Evolutionary conservation across 2,113 vertebrate genomes (phyloP).

Genomic region (Erythrocercus mccallii): DNA sequence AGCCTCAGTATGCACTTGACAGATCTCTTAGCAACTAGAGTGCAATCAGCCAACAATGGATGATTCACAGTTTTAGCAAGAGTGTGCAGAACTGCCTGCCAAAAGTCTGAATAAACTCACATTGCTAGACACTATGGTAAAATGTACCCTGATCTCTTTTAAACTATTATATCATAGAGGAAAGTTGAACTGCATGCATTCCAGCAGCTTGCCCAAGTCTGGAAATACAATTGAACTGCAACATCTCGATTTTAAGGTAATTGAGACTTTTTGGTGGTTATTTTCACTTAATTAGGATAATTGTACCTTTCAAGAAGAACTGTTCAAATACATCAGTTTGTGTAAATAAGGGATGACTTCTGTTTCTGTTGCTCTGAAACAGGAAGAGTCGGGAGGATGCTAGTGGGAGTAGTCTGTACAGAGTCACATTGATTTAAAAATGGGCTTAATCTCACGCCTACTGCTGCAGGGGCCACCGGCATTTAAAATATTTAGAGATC

Average conservation of each 20-base stretch:
- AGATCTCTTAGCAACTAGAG: conserved; percentile 73
- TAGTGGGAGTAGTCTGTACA: neutral
- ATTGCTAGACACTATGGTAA: conserved; percentile 81
- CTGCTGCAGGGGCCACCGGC: neutral
- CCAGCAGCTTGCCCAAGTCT: conserved; percentile 63
- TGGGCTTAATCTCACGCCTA: neutral
- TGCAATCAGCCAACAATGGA: conserved; percentile 74
- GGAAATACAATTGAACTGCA: conserved; percentile 63
- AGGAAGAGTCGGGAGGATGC: neutral
- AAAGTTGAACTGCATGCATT: conserved; percentile 71
- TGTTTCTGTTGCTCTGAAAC: neutral
- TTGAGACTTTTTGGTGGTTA: neutral
- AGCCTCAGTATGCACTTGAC: conserved; percentile 69
- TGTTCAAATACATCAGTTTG: neutral
- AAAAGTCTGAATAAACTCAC: conserved; percentile 77
- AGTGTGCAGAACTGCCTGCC: conserved; percentile 73
- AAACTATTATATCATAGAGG: conserved; percentile 75
- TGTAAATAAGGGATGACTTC: neutral
- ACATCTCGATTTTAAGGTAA: conserved; percentile 47
- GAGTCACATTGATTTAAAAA: neutral
- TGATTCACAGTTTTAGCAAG: conserved; percentile 76
- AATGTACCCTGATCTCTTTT: conserved; percentile 76
- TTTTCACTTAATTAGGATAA: conserved; percentile 55
- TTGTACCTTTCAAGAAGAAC: neutral
- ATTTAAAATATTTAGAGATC: neutral